phyloP scores from a whole-genome alignment of 1,140 invertebrate genomes.

The Plodia interpunctella region DNA sequence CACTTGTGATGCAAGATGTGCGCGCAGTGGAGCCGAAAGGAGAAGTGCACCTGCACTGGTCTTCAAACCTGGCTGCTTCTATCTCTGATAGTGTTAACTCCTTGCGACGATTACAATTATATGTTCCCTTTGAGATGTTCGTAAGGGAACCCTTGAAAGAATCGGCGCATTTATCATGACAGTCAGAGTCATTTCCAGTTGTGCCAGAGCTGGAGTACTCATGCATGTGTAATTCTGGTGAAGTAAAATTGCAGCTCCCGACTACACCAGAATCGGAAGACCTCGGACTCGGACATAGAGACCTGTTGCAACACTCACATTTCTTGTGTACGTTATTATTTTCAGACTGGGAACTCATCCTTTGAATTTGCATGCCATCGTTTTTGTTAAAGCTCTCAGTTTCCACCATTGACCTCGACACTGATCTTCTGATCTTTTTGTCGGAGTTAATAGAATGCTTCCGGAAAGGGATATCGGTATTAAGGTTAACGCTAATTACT shows the following conservation, averaged over 20 bases:
- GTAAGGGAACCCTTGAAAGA: conserved; percentile 36
- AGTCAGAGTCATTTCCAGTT: conserved; percentile 52
- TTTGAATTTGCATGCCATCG: conserved; percentile 40
- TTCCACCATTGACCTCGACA: conserved; percentile 67
- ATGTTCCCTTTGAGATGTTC: conserved; percentile 39
- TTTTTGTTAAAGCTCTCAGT: conserved; percentile 48
- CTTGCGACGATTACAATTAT: conserved; percentile 46
- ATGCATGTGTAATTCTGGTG: conserved; percentile 78
- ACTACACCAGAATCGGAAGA: conserved; percentile 91
- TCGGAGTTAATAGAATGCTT: conserved; percentile 74
- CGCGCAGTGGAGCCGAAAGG: conserved; percentile 84
- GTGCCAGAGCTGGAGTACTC: conserved; percentile 42
- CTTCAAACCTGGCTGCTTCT: conserved; percentile 82
- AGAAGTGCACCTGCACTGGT: conserved; percentile 84
- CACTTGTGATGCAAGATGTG: conserved; percentile 77
- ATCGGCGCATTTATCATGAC: conserved; percentile 46
- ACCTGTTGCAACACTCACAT: conserved; percentile 80
- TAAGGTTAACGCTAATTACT: conserved; percentile 62
- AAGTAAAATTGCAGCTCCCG: conserved; percentile 85
- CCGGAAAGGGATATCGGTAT: conserved; percentile 61
- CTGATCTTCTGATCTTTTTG: conserved; percentile 65
- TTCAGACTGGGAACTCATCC: conserved; percentile 68
- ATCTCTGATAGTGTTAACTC: conserved; percentile 77
- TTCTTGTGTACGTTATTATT: conserved; percentile 53
- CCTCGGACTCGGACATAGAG: conserved; percentile 79